Percentiles rank a stretch among this genome's conserved stretches.
Conservation (phyloP, 1,140 invertebrate species). For the Coenobita brevimanus region DNA sequence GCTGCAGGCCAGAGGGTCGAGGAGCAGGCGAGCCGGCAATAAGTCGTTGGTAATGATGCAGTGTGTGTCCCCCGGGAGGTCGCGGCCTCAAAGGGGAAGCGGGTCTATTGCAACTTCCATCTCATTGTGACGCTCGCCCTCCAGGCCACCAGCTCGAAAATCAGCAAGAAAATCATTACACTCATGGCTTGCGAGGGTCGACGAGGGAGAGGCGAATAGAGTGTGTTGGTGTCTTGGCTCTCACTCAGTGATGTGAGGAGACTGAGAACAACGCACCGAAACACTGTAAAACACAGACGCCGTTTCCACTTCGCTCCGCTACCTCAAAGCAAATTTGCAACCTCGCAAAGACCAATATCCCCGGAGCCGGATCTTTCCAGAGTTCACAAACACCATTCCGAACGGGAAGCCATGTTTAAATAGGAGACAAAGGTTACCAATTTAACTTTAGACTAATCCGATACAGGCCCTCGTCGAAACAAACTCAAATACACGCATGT, state of each 20-base stretch:
- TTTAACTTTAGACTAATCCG: conserved; percentile 66
- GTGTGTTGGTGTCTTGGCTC: too few relatives aligned
- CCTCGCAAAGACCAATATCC: conserved; percentile 52
- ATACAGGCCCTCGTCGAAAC: conserved; percentile 62
- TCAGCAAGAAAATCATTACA: conserved; percentile 25
- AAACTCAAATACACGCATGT: conserved; percentile 60
- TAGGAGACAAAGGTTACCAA: conserved; percentile 67
- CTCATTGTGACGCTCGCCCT: conserved; percentile 51
- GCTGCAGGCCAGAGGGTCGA: background rate
- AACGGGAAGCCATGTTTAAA: conserved; percentile 66
- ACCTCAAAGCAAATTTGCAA: conserved; percentile 58
- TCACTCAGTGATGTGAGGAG: too few relatives aligned
- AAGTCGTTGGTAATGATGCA: conserved; percentile 57
- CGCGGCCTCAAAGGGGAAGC: conserved; percentile 58
- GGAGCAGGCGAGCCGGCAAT: background rate
- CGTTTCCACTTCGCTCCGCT: conserved; percentile 3
- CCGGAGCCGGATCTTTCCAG: conserved; percentile 59
- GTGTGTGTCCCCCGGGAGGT: conserved; percentile 32
- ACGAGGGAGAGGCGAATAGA: too few relatives aligned
- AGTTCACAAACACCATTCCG: conserved; percentile 56
- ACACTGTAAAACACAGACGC: background rate
- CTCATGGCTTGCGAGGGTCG: too few relatives aligned
- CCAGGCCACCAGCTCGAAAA: conserved; percentile 18
- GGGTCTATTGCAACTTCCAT: conserved; percentile 63
- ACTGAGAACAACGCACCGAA: background rate